Evolutionary conservation across 2,888 invertebrate genomes (phyloP).

Genomic region (Andrena praecox): DNA sequence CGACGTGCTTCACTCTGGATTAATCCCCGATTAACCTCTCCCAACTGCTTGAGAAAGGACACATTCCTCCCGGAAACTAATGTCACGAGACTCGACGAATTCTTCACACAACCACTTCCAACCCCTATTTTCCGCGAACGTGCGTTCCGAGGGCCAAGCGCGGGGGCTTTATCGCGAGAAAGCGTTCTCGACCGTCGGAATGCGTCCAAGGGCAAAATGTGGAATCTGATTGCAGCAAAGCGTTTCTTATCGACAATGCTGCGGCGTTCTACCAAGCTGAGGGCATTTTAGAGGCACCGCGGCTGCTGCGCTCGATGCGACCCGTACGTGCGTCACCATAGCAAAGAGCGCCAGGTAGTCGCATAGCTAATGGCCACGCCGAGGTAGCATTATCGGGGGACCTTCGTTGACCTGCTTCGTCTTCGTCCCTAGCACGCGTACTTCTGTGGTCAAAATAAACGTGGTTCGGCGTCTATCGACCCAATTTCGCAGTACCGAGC

Average conservation of each 20-base stretch:
- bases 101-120: too few relatives aligned
- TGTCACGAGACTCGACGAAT: too few relatives aligned
- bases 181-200: too few relatives aligned
- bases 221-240: not conserved
- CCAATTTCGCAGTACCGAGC: slow-evolving; percentile 32
- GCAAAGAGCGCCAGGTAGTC: slow-evolving; percentile 6
- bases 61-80: too few relatives aligned
- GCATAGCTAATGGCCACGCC: slow-evolving; percentile 38
- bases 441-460: slow-evolving; percentile 33
- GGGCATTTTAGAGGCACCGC: not conserved
- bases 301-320: not conserved
- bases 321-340: not conserved
- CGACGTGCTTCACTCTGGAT: too few relatives aligned
- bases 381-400: slow-evolving; percentile 56
- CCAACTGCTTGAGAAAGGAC: too few relatives aligned
- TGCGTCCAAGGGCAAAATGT: too few relatives aligned
- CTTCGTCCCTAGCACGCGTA: slow-evolving; percentile 35
- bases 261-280: not conserved
- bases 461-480: slow-evolving; percentile 34
- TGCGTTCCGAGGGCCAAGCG: too few relatives aligned
- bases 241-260: not conserved
- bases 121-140: too few relatives aligned
- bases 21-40: too few relatives aligned
- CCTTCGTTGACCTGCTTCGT: slow-evolving; percentile 48
- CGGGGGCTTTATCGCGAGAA: too few relatives aligned